Percentiles rank a stretch among this genome's conserved stretches.
These are phyloP conservation scores for Drosophila acutilabella DNA, from an alignment of 2,888 invertebrate genomes.

Conservation along the genomic window DNA sequence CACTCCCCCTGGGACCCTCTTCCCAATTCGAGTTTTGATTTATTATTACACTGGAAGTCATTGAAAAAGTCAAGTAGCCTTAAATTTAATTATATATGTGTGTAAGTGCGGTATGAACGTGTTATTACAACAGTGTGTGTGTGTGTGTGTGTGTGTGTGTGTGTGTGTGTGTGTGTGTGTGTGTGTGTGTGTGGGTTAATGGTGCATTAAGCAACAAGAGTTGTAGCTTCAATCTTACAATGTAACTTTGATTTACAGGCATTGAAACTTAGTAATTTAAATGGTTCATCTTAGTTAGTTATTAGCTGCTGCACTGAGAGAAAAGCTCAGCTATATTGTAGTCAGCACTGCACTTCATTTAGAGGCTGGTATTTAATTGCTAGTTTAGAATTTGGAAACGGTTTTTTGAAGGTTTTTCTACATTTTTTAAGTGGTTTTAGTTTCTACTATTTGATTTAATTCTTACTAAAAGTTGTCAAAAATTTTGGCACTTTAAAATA, in stretches of 20 bases:
- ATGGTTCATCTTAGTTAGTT: conserved; percentile 8
- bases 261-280: conserved; percentile 21
- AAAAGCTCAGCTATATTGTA: too few relatives aligned
- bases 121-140: conserved; percentile 20
- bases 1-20: neutral
- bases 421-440: too few relatives aligned
- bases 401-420: too few relatives aligned
- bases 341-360: too few relatives aligned
- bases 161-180: conserved; percentile 1
- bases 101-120: conserved; percentile 10
- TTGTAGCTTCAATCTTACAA: conserved; percentile 32
- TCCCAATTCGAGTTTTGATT: conserved; percentile 49
- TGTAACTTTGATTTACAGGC: conserved; percentile 38
- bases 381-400: too few relatives aligned
- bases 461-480: too few relatives aligned
- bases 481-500: too few relatives aligned
- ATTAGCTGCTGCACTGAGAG: neutral
- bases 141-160: conserved; percentile 5
- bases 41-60: conserved; percentile 75
- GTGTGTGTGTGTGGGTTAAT: neutral
- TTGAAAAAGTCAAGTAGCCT: conserved; percentile 76
- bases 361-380: too few relatives aligned
- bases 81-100: conserved; percentile 61
- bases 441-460: too few relatives aligned
- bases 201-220: conserved; percentile 31